Evolutionary conservation across 2,113 vertebrate species (phyloP).

Genomic region (Actinemys pallida): DNA sequence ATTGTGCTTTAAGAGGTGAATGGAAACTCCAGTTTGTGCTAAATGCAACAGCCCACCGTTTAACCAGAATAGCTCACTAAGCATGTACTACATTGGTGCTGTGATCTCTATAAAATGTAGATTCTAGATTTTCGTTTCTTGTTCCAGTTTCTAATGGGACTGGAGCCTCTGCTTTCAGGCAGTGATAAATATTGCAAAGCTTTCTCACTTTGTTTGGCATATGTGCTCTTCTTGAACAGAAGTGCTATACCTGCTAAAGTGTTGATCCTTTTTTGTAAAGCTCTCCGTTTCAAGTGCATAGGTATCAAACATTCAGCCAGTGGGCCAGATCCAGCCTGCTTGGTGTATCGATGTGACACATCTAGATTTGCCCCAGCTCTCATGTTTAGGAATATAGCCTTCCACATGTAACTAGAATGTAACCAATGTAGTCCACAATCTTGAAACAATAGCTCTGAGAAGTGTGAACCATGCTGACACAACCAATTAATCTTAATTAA

Average conservation of each 20-base stretch:
- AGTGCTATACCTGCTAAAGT: slow-evolving; percentile 16
- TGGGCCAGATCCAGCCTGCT: not conserved
- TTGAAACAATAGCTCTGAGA: not conserved
- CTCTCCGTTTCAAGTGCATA: not conserved
- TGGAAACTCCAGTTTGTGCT: not conserved
- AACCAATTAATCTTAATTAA: not conserved
- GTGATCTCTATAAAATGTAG: not conserved
- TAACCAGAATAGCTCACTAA: not conserved
- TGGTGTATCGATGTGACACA: not conserved
- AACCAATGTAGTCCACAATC: not conserved
- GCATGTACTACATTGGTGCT: not conserved
- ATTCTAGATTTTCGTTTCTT: not conserved
- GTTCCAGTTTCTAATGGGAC: not conserved
- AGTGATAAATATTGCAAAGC: slow-evolving; percentile 4
- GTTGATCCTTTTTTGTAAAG: not conserved
- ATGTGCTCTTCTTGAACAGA: not conserved
- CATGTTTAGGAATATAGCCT: not conserved
- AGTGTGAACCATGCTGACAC: not conserved
- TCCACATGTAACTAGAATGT: not conserved
- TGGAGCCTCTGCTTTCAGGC: not conserved
- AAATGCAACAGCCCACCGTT: not conserved
- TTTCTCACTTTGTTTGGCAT: not conserved
- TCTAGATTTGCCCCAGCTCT: not conserved
- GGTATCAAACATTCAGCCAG: not conserved
- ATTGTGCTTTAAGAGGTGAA: not conserved